A percentile compares a stretch with the other conserved stretches of the same genome.
phyloP scores from a whole-genome alignment of 2,113 vertebrate species.

The Apistogramma diplotaenia region DNA sequence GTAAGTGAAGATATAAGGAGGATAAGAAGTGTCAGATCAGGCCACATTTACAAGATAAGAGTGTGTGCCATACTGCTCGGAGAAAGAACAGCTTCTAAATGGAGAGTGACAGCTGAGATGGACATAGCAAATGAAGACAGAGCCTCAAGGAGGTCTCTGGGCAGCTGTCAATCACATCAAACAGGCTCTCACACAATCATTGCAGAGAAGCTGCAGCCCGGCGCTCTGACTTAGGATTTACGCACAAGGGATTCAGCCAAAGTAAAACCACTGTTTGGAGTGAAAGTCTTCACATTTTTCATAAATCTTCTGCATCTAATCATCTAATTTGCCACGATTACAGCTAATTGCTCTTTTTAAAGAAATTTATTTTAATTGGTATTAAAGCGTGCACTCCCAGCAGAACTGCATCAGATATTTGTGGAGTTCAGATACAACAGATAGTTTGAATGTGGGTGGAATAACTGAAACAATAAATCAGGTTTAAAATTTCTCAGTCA shows the following conservation, averaged over 20 bases:
- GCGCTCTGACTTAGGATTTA: background rate
- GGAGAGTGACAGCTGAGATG: slow-evolving; percentile 46
- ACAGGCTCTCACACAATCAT: background rate
- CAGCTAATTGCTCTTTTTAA: background rate
- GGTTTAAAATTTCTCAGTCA: slow-evolving; percentile 4
- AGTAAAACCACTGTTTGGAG: background rate
- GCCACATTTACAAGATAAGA: background rate
- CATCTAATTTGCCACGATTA: background rate
- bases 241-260: background rate
- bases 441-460: slow-evolving; percentile 12
- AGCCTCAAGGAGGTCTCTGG: slow-evolving; percentile 24
- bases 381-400: background rate
- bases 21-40: slow-evolving; percentile 1
- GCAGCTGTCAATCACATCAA: slow-evolving; percentile 49
- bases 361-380: background rate
- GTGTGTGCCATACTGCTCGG: background rate
- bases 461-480: slow-evolving; percentile 16
- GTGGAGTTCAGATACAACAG: background rate
- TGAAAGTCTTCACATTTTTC: background rate
- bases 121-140: slow-evolving; percentile 42
- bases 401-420: too few relatives aligned
- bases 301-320: background rate
- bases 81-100: slow-evolving; percentile 40
- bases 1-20: background rate
- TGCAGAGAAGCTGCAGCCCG: background rate